Base-by-base conservation (phyloP, 1,140 invertebrate species). In the Pantala flavescens region DNA sequence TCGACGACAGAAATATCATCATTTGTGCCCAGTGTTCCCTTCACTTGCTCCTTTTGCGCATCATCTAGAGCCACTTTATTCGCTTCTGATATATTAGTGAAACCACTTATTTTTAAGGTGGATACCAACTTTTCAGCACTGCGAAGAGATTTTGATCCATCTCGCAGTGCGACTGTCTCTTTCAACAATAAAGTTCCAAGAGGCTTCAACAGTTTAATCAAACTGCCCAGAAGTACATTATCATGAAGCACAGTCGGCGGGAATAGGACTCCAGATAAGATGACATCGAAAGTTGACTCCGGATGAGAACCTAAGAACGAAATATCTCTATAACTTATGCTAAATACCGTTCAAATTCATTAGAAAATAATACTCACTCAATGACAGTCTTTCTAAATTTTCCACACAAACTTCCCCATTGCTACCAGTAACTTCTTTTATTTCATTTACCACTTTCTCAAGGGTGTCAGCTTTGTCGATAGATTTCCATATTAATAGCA, bases 21-120 rank as follows among this genome's bases (percentile, higher is more conserved):
- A 21, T n/a, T n/a, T 12, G 42, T 63, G 14, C 71, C 24, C 70
- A 71, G 16, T 36, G 63, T 10, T 21, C n/a, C 49, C 49, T 63
- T 63, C 24, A 24, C 63, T 36, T 70, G 43, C 12, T 71, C n/a
- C n/a, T 23, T 72, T 2, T 70, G 24, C 14, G 23, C 16, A 36
- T 55, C 73, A 16, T 28, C 24, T 16, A 71, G n/a, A 23, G 71
- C 42, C 0, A 71, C 11, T 14, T 49, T 19, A 73, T 70, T 23
- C 28, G 24, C 7, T 42, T 7, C 12, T 11, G 71, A 49, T 9
- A 88, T 81, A 78, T 89, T 85, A 49, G 87, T 80, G 79, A 90
- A 90, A 14, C 90, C 90, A 79, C 84, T 87, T 0, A 90, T 78
- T 79, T 88, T 90, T 16, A 91, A 80, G 49, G 81, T 80, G 63